Conservation (phyloP, 1,140 invertebrate species). For the Ptiloglossa arizonensis region DNA sequence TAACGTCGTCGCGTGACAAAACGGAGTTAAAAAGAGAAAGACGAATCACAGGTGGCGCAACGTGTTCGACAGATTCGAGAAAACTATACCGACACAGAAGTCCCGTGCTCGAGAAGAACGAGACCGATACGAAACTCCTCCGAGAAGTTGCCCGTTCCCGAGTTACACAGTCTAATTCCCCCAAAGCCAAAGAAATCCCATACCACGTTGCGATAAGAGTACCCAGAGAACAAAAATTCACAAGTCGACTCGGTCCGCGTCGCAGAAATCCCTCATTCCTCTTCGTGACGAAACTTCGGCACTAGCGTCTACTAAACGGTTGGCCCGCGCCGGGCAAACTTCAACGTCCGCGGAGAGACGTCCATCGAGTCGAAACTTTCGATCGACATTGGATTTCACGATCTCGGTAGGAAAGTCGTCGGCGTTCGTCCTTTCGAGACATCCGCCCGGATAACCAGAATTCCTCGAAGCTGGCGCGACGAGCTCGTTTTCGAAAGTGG, state of each 20-base stretch:
- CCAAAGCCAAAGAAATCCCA: background rate
- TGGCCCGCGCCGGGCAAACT: constrained; percentile 17
- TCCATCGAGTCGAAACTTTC: constrained; percentile 13
- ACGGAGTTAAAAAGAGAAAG: too few species aligned
- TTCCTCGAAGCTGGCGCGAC: background rate
- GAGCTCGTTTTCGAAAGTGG: background rate
- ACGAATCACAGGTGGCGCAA: too few species aligned
- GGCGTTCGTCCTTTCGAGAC: constrained; percentile 1
- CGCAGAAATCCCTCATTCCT: background rate
- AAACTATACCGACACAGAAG: too few species aligned
- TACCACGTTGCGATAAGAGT: too few species aligned
- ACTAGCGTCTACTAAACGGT: background rate
- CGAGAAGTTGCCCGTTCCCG: too few species aligned
- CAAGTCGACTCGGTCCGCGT: background rate
- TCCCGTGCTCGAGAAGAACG: too few species aligned
- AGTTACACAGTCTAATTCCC: too few species aligned
- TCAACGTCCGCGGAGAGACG: background rate
- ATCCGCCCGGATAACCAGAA: background rate
- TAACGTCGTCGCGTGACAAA: too few species aligned
- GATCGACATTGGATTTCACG: constrained; percentile 35
- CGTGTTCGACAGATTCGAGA: too few species aligned
- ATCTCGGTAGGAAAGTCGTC: background rate
- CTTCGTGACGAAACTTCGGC: constrained; percentile 24
- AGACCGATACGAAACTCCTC: too few species aligned
- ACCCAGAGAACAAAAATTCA: background rate